A percentile compares a stretch with the other conserved stretches of the same genome.
These are phyloP conservation scores for Haemorhous mexicanus DNA, from an alignment of 2,113 vertebrate genomes.

Conservation along the genomic window DNA sequence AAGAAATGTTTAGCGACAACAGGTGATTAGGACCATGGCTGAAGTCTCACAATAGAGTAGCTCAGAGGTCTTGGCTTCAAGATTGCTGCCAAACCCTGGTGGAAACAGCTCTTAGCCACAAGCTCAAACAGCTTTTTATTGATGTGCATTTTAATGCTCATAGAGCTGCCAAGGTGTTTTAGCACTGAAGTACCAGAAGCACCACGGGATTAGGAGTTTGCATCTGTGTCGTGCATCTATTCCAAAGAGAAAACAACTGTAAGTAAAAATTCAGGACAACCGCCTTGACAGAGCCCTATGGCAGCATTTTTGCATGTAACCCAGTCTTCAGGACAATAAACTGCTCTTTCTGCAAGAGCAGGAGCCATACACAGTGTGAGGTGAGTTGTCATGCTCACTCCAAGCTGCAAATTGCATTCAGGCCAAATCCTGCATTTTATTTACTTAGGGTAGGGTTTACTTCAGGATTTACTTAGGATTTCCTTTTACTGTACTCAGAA, in stretches of 20 bases:
- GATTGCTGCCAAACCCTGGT: not conserved
- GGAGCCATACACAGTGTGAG: not conserved
- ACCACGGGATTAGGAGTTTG: not conserved
- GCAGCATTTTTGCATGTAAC: not conserved
- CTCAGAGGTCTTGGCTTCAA: not conserved
- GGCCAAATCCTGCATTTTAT: not conserved
- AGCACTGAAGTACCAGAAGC: not conserved
- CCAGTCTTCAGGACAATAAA: not conserved
- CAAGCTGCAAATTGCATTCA: not conserved
- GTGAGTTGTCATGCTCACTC: not conserved
- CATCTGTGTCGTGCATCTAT: not conserved
- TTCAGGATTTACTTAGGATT: too few relatives aligned
- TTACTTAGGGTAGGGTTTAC: not conserved
- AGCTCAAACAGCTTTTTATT: not conserved
- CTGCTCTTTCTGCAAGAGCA: not conserved
- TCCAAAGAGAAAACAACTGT: not conserved
- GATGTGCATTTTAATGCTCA: not conserved
- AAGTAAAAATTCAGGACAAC: not conserved
- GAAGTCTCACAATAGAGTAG: not conserved
- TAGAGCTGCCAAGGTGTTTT: not conserved
- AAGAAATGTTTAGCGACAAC: not conserved
- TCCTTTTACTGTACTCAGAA: too few relatives aligned
- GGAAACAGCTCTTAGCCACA: not conserved
- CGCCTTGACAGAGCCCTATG: not conserved
- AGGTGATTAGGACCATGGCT: not conserved